Base-by-base conservation (phyloP, 1,140 invertebrate genomes). In the Drosophila nigromelanica region DNA sequence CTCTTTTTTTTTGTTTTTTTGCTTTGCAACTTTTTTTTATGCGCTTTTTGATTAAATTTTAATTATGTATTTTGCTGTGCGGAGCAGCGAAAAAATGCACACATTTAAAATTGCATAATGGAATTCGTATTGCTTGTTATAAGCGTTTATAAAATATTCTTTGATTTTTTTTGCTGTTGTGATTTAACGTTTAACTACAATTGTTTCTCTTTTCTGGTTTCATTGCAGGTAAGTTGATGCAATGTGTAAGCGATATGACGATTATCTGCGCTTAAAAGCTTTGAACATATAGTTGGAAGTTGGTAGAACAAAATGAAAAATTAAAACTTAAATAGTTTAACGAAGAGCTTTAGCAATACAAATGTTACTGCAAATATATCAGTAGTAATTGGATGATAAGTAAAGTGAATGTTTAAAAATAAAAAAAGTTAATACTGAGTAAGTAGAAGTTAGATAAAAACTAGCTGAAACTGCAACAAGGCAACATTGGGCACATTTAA, bases 1-100 rank as follows among this genome's bases (percentile, higher is more conserved):
- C 27, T 6, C 0, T 27, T 6, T 6, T 27, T 27, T 27, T 27
- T 27, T 27, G 21, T 2, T 1, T 18, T 18, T 18, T 18, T 18
- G 18, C 42, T 18, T 27, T 10, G 8, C 14, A 0, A 27, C n/a
- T 21, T 51, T 73, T 54, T 72, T 75, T 35, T 40, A 47, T 52
- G 37, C 35, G 37, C 61, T 73, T 78, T 78, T 62, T 78, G 76
- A 78, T 78, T 69, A 66, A 78, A 78, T 78, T 78, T 78, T 78
- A 78, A 78, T 78, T 78, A 75, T 62, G 40, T 42, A 73, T 78
- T 80, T 79, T 60, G 69, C 60, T 50, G 56, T 58, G 79, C 47
- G 56, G 51, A 59, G 24, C 11, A n/a, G 21, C n/a, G 11, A 35
- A 10, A n/a, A 33, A 35, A 24, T 55, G 35, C 11, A 33, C 11